These are phyloP conservation scores for Ceuthmochares aereus DNA, from an alignment of 2,113 vertebrate genomes.

Conservation along the genomic window DNA sequence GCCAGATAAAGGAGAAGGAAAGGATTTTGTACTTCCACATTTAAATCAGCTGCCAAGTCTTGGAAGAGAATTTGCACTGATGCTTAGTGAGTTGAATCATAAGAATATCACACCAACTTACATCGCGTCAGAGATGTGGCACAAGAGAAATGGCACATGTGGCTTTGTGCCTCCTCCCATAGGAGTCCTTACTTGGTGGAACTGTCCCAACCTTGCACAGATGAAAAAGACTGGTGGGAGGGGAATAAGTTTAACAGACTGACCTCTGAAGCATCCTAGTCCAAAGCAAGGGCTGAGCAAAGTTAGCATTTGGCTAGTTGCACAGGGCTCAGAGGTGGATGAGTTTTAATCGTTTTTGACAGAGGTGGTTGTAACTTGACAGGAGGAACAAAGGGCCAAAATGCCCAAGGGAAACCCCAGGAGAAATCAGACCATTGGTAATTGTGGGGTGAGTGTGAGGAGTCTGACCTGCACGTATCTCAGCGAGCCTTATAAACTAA, in stretches of 20 bases:
- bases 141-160: too few species aligned
- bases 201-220: neutral
- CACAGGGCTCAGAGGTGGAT: neutral
- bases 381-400: neutral
- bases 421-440: neutral
- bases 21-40: neutral
- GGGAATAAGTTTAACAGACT: neutral
- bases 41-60: neutral
- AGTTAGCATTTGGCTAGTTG: neutral
- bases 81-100: neutral
- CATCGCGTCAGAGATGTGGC: too few species aligned
- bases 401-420: neutral
- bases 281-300: accelerated
- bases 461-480: neutral
- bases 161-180: neutral
- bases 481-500: accelerated
- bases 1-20: neutral
- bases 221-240: neutral
- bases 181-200: neutral
- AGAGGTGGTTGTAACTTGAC: neutral
- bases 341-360: neutral
- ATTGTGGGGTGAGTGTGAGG: neutral
- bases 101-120: neutral
- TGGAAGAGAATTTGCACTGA: neutral
- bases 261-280: neutral